Evolutionary conservation across 2,113 vertebrate genomes (phyloP).

Genomic region (Protobothrops mucrosquamatus): DNA sequence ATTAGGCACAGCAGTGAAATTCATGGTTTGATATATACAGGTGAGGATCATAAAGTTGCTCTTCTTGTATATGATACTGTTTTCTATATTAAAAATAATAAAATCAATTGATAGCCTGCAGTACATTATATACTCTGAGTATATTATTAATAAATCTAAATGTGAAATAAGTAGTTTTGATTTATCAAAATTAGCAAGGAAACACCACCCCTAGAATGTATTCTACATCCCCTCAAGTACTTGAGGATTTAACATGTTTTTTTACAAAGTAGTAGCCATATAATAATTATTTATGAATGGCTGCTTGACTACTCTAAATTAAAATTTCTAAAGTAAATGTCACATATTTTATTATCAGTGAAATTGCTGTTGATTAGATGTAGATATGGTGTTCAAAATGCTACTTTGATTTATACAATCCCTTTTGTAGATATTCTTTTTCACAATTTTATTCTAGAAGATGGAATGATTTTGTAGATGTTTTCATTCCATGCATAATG

Average conservation of each 20-base stretch:
- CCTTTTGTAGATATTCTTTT: neutral
- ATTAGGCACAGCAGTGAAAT: neutral
- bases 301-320: neutral
- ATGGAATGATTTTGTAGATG: neutral
- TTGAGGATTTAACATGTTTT: neutral
- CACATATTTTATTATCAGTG: neutral
- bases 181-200: neutral
- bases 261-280: neutral
- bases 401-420: no score
- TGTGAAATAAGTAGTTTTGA: neutral
- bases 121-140: neutral
- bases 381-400: neutral
- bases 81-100: neutral
- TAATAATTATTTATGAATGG: neutral
- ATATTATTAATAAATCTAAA: neutral
- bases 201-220: neutral
- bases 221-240: neutral
- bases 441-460: neutral
- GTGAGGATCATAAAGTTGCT: neutral
- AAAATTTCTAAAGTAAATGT: neutral
- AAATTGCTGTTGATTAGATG: neutral
- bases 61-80: neutral
- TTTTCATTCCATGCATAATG: neutral
- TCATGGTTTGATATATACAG: neutral
- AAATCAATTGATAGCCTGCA: neutral